Evolutionary conservation across 1,140 invertebrate genomes (phyloP).

Genomic region (Drosophila mauritiana): DNA sequence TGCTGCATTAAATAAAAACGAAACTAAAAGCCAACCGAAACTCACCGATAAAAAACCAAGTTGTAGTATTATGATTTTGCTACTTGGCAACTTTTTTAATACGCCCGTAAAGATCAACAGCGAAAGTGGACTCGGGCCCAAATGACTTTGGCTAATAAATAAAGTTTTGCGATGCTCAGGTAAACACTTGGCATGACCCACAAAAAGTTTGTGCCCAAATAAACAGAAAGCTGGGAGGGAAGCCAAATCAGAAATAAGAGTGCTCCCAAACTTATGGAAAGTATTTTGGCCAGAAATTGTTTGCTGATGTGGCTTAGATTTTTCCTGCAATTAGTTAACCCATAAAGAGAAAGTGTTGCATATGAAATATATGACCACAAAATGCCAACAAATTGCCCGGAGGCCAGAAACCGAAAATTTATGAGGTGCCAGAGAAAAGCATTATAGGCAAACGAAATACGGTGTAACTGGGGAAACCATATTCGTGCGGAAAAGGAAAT

Average conservation of each 20-base stretch:
- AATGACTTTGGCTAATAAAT: constrained; percentile 55
- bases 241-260: constrained; percentile 16
- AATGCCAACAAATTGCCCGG: constrained; percentile 30
- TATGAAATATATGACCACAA: constrained; percentile 43
- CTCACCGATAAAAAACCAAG: constrained; percentile 7
- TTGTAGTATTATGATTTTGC: constrained; percentile 25
- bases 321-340: constrained; percentile 50
- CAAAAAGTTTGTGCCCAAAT: constrained; percentile 45
- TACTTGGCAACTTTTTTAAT: constrained; percentile 46
- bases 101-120: constrained; percentile 41
- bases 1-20: background rate
- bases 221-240: constrained; percentile 23
- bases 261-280: constrained; percentile 8
- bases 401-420: constrained; percentile 28
- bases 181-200: constrained; percentile 47
- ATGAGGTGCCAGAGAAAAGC: constrained; percentile 1
- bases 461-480: background rate
- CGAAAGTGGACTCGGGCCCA: constrained; percentile 20
- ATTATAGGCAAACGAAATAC: background rate
- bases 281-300: constrained; percentile 30
- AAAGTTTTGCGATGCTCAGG: constrained; percentile 37
- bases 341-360: constrained; percentile 44
- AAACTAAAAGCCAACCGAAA: constrained; percentile 9
- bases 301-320: constrained; percentile 38
- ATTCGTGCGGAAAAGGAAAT: background rate